Evolutionary conservation across 2,113 vertebrate species (phyloP).

Genomic region (Elephas maximus): DNA sequence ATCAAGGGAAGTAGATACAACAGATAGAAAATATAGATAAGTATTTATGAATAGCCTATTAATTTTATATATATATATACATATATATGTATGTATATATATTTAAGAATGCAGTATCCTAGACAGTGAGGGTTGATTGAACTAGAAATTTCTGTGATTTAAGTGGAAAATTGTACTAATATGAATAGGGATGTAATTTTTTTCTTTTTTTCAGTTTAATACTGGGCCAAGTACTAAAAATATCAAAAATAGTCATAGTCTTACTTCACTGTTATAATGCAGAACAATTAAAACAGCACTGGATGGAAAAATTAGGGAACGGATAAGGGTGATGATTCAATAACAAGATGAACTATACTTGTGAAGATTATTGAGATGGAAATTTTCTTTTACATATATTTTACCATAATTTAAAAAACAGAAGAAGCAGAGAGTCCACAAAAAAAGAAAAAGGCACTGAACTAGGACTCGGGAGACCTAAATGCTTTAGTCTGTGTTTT

Average conservation of each 20-base stretch:
- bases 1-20: not conserved
- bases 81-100: no score
- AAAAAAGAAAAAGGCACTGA: not conserved
- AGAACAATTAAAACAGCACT: not conserved
- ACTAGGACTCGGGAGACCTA: not conserved
- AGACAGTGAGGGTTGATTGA: not conserved
- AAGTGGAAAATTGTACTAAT: conserved; percentile 16
- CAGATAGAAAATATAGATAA: not conserved
- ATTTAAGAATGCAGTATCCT: not conserved
- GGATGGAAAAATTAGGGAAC: not conserved
- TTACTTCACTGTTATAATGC: not conserved
- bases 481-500: not conserved
- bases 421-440: not conserved
- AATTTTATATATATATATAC: not conserved
- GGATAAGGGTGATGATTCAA: not conserved
- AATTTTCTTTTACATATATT: not conserved
- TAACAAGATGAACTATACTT: not conserved
- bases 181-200: conserved; percentile 33
- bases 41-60: not conserved
- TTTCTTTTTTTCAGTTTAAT: conserved; percentile 51
- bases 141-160: conserved; percentile 35
- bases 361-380: not conserved
- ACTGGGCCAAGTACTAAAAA: not conserved
- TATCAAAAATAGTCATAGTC: not conserved
- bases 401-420: not conserved